Percentiles rank a stretch among this genome's conserved stretches.
phyloP scores from a whole-genome alignment of 2,888 invertebrate species.

The Pycnomerus fuliginosus region DNA sequence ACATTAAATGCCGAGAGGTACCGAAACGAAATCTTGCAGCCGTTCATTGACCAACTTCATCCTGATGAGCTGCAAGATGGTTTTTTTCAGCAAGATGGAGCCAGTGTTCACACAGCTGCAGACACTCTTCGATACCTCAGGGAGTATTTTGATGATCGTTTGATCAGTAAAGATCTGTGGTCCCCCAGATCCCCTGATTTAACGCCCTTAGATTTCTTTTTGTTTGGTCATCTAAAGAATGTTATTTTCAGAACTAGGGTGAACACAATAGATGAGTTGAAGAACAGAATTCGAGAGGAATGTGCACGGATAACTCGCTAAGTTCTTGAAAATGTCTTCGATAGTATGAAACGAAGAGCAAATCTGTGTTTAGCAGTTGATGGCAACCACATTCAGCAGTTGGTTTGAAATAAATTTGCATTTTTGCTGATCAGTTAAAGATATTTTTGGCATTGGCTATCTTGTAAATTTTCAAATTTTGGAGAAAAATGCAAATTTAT shows the following conservation, averaged over 20 bases:
- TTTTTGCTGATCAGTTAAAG: no score
- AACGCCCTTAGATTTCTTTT: background rate
- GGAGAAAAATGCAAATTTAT: no score
- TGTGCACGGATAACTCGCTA: background rate
- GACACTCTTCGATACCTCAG: slow-evolving; percentile 5
- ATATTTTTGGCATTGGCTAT: no score
- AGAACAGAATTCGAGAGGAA: background rate
- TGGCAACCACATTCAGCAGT: background rate
- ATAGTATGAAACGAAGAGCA: background rate
- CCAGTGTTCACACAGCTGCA: slow-evolving; percentile 13
- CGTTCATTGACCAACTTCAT: slow-evolving; percentile 12
- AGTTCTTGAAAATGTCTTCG: background rate
- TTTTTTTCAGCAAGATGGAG: slow-evolving; percentile 15
- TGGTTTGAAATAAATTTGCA: background rate
- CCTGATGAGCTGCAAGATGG: slow-evolving; percentile 12
- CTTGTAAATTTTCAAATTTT: no score
- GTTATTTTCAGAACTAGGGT: background rate
- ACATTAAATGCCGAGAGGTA: slow-evolving; percentile 14
- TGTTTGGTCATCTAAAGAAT: background rate
- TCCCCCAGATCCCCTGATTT: background rate
- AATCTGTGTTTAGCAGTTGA: background rate
- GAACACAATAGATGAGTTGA: background rate
- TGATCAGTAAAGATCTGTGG: slow-evolving; percentile 1
- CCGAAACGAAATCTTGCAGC: slow-evolving; percentile 3
- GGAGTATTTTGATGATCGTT: slow-evolving; percentile 11